These are phyloP conservation scores for Otus sunia DNA, from an alignment of 2,113 vertebrate genomes.

Conservation along the genomic window DNA sequence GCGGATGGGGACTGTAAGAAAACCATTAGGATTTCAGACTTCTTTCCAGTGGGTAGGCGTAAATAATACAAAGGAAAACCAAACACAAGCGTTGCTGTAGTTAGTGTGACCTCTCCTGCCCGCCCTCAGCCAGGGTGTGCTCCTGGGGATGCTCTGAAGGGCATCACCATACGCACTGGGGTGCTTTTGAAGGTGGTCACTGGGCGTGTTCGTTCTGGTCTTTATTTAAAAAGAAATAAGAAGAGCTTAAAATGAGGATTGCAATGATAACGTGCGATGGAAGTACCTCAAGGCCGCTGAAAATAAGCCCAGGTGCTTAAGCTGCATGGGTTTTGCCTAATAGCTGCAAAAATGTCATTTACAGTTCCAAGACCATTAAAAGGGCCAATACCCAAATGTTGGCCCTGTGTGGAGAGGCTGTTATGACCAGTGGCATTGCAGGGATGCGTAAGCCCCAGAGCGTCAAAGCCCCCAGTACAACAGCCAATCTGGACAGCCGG, in stretches of 20 bases:
- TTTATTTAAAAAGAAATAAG: not conserved
- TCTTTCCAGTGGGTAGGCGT: not conserved
- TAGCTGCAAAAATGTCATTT: not conserved
- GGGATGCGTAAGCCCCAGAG: not conserved
- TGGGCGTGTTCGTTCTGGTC: not conserved
- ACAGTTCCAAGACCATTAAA: too few species aligned
- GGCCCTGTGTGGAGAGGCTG: not conserved
- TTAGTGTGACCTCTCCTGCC: not conserved
- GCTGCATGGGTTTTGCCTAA: not conserved
- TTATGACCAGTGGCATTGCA: not conserved
- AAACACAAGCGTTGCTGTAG: not conserved
- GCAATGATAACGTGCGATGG: not conserved
- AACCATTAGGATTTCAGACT: not conserved
- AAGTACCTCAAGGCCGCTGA: not conserved
- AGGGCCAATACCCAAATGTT: too few species aligned
- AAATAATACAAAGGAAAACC: not conserved
- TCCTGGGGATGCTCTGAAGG: not conserved
- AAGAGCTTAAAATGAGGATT: not conserved
- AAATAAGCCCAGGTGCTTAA: not conserved
- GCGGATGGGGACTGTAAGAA: not conserved
- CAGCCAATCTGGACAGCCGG: fast-evolving
- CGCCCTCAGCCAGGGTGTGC: fast-evolving
- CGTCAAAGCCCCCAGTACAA: not conserved
- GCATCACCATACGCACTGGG: fast-evolving
- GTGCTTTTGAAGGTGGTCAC: not conserved